phyloP scores from a whole-genome alignment of 1,140 invertebrate genomes.

The Halotydeus destructor region DNA sequence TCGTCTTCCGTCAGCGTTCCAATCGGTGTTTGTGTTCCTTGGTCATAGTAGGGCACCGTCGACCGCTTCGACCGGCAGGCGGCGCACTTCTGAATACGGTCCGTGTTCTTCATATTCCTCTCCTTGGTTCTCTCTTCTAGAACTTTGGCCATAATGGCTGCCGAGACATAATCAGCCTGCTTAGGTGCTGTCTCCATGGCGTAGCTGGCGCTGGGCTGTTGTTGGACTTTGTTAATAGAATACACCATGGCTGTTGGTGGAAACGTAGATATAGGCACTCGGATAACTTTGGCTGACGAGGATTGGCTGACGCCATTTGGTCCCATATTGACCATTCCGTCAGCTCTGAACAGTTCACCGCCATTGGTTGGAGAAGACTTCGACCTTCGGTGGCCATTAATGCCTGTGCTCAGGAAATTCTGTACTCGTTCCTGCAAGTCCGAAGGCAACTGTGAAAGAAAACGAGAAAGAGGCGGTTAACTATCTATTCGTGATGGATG shows the following conservation, averaged over 20 bases:
- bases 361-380: slow-evolving; percentile 8
- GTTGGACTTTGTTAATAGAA: slow-evolving; percentile 36
- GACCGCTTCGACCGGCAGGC: slow-evolving; percentile 9
- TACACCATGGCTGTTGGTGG: slow-evolving; percentile 73
- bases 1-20: background rate
- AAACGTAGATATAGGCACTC: slow-evolving; percentile 59
- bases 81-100: slow-evolving; percentile 28
- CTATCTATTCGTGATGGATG: background rate
- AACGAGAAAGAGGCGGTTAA: background rate
- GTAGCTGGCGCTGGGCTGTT: slow-evolving; percentile 17
- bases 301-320: background rate
- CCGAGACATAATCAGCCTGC: slow-evolving; percentile 55
- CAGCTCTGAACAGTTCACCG: slow-evolving; percentile 27
- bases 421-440: slow-evolving; percentile 2
- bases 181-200: slow-evolving; percentile 17
- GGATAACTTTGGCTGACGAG: slow-evolving; percentile 43
- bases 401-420: too few relatives aligned
- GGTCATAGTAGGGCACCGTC: slow-evolving; percentile 11
- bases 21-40: slow-evolving; percentile 15
- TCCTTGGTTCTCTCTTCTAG: slow-evolving; percentile 58
- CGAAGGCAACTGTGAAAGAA: slow-evolving; percentile 1
- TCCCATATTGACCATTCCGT: background rate
- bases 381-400: slow-evolving; percentile 5
- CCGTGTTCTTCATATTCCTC: slow-evolving; percentile 21
- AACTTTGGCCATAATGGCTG: slow-evolving; percentile 77